Conservation (phyloP, 2,113 vertebrate species). For the Anseranas semipalmata region DNA sequence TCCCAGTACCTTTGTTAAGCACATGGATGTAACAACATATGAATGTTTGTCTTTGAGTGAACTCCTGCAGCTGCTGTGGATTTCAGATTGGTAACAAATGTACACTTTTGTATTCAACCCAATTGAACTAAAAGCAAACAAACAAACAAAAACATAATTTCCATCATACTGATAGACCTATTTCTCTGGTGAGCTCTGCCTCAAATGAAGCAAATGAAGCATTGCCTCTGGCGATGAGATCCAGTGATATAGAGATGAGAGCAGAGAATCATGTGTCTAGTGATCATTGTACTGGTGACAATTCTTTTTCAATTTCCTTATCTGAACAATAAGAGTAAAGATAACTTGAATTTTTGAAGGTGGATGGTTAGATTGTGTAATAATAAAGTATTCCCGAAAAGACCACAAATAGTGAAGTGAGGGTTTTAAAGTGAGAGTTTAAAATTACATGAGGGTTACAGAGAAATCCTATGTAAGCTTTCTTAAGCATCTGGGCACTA, state of each 20-base stretch:
- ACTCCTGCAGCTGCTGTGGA: background rate
- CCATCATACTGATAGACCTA: rapidly evolving
- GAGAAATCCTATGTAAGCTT: background rate
- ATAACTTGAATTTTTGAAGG: background rate
- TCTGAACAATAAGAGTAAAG: background rate
- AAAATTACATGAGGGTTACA: background rate
- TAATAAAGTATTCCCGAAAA: background rate
- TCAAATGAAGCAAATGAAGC: background rate
- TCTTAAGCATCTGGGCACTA: background rate
- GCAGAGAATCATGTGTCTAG: background rate
- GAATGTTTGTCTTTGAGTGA: background rate
- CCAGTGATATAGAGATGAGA: background rate
- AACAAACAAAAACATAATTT: background rate
- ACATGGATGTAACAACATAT: background rate
- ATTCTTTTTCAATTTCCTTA: background rate
- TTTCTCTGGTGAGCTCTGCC: background rate
- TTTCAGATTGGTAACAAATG: background rate
- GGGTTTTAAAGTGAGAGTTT: background rate
- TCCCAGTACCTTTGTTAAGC: background rate
- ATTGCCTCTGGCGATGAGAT: background rate
- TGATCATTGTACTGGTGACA: background rate
- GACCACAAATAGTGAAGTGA: background rate
- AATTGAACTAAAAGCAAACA: background rate
- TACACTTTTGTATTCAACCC: background rate
- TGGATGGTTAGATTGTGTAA: background rate